Percentiles rank a stretch among this genome's conserved stretches.
Conservation (phyloP, 2,797 vertebrate species). For the Enteromius fasciolatus region DNA sequence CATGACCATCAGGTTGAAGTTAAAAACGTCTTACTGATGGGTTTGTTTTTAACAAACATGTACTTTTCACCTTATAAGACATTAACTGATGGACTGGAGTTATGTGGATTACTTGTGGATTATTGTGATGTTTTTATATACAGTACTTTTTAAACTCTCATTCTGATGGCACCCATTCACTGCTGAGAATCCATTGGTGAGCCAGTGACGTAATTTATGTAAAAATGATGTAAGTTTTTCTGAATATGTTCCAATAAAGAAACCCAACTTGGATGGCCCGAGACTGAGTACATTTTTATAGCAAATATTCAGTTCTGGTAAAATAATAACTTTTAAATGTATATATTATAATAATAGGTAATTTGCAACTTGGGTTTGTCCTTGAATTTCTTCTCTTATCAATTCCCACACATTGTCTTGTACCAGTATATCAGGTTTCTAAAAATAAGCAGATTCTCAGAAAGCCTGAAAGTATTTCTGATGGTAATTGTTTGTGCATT, state of each 20-base stretch:
- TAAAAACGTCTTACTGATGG: no score
- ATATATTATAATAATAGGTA: background rate
- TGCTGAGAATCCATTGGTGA: background rate
- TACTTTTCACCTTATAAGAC: background rate
- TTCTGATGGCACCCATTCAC: background rate
- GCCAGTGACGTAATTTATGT: no score
- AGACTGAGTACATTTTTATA: background rate
- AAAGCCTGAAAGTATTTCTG: background rate
- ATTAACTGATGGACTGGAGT: no score
- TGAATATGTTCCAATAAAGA: no score
- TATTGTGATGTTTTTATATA: no score
- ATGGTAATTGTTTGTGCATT: background rate
- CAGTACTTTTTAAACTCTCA: background rate
- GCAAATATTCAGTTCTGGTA: background rate
- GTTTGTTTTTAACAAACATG: no score
- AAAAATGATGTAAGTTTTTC: no score
- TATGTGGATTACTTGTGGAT: no score
- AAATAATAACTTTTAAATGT: background rate
- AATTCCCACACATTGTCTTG: background rate
- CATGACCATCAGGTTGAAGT: no score
- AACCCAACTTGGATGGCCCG: no score
- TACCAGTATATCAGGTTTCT: background rate
- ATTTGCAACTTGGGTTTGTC: background rate
- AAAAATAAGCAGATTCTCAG: background rate
- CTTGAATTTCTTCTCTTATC: background rate